Conservation (phyloP, 2,888 invertebrate species). For the Apodemia hepburni region DNA sequence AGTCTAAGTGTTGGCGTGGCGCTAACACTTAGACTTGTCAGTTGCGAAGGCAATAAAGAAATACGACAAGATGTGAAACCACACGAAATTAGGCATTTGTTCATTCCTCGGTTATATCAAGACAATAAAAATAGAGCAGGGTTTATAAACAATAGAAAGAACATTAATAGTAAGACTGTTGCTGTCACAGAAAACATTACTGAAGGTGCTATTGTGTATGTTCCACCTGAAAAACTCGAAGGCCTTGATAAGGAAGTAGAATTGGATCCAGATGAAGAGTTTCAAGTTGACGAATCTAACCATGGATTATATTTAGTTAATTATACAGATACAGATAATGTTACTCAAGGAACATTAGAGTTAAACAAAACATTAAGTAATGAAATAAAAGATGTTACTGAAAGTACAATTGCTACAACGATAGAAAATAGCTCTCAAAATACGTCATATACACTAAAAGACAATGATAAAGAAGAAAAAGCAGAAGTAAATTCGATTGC, state of each 20-base stretch:
- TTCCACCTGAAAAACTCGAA: constrained; percentile 70
- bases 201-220: constrained; percentile 58
- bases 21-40: constrained; percentile 53
- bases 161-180: constrained; percentile 43
- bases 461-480: constrained; percentile 48
- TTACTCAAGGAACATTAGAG: constrained; percentile 47
- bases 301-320: constrained; percentile 74
- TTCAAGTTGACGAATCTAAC: constrained; percentile 77
- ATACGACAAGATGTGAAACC: constrained; percentile 64
- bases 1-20: constrained; percentile 40
- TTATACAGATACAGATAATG: constrained; percentile 69
- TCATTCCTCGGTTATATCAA: constrained; percentile 60
- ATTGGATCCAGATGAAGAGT: constrained; percentile 74
- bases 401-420: constrained; percentile 35
- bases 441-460: constrained; percentile 37
- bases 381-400: constrained; percentile 41
- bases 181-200: constrained; percentile 50
- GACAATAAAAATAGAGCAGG: constrained; percentile 64
- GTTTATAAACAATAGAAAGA: constrained; percentile 63
- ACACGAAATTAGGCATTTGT: constrained; percentile 68
- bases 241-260: constrained; percentile 67
- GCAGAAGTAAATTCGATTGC: constrained; percentile 51
- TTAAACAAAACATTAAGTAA: constrained; percentile 44
- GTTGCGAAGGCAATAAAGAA: constrained; percentile 63
- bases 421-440: constrained; percentile 35